Base-by-base conservation (phyloP, 2,888 invertebrate genomes). In the Troilus luridus region DNA sequence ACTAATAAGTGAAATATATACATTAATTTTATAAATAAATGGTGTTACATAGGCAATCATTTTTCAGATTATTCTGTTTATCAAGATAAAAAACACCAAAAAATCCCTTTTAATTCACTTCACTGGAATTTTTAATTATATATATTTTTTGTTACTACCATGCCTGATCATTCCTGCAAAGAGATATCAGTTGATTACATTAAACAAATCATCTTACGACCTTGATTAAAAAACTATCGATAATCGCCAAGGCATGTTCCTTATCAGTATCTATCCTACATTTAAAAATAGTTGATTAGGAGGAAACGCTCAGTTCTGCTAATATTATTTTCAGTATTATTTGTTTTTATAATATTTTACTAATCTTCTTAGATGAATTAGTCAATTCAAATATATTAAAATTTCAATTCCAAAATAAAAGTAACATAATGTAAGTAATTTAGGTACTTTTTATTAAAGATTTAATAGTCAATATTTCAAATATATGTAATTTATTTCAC, bases 201-300 rank as follows among this genome's bases (percentile, higher is more conserved):
- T 14, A 72, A 77, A 77, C 17, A 77, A 67, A 77, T 67, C 67
- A 67, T 67, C 24, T 67, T 24, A 14, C 27, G 41, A 77, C 72
- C 72, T 77, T 77, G 72, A 77, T 77, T 77, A 17, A 14, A 41
- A 77, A 77, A 77, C 72, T 77, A 77, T 41, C 10, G 27, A 77
- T 77, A 77, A 77, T 41, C 72, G 19, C 17, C 11, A 9, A 14
- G 72, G 27, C 17, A 77, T 41, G 41, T 7, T 77, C 72, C 41
- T 67, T 77, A 77, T 77, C 72, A 77, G 72, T 27, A 41, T 77
- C 72, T 7, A 41, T 27, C 41, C 14, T 41, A 41, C 6, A 24
- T 24, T 27, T 77, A 10, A 41, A 17, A 41, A 27, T 41, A 77
- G 27, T 9, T 41, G 27, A 19, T 77, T 19, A 77, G 27, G 9